These are phyloP conservation scores for Myripristis murdjan DNA, from an alignment of 2,797 vertebrate species.

Conservation along the genomic window DNA sequence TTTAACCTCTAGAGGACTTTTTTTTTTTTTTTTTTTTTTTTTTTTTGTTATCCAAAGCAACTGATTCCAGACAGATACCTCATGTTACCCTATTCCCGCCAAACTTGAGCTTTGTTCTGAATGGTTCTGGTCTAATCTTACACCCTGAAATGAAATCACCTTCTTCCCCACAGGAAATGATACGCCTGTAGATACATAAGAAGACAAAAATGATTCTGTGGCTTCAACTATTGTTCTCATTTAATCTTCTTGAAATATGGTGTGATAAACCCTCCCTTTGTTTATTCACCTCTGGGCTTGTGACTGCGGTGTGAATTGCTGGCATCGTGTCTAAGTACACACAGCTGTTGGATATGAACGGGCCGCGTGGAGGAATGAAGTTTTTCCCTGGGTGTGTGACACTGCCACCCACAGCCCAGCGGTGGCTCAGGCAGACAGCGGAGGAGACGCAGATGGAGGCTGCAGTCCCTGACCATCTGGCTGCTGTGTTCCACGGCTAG, in stretches of 20 bases:
- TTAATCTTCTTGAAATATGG: too few relatives aligned
- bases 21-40: slow-evolving; percentile 16
- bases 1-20: not conserved
- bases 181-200: too few relatives aligned
- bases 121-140: too few relatives aligned
- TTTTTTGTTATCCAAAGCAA: not conserved
- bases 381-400: not conserved
- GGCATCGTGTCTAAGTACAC: not conserved
- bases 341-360: not conserved
- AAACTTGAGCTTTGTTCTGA: not conserved
- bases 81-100: too few relatives aligned
- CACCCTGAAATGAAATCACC: too few relatives aligned
- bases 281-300: not conserved
- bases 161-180: too few relatives aligned
- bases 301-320: not conserved
- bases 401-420: not conserved
- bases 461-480: slow-evolving; percentile 40
- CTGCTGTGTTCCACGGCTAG: not conserved
- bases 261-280: not conserved
- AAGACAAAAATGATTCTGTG: too few relatives aligned
- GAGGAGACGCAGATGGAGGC: not conserved
- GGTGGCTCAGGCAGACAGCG: not conserved
- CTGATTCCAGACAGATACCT: too few relatives aligned
- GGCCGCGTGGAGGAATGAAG: not conserved
- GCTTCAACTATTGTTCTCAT: too few relatives aligned